A percentile compares a stretch with the other conserved stretches of the same genome.
Evolutionary conservation across 2,797 vertebrate genomes (phyloP).

Genomic region (Phrynocephalus vlangalii): DNA sequence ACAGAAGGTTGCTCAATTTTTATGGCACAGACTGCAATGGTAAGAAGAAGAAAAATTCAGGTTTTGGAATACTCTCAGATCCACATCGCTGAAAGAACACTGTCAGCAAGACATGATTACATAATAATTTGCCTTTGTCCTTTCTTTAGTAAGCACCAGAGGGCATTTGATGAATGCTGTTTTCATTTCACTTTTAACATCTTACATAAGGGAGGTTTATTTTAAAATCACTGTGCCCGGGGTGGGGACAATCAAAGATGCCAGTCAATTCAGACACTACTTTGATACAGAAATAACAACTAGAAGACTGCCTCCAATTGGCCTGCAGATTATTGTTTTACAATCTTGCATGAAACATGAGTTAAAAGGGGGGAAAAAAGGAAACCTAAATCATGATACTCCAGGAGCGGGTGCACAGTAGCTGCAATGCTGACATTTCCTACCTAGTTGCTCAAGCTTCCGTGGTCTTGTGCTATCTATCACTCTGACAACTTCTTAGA

Average conservation of each 20-base stretch:
- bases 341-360: conserved; percentile 53
- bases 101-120: conserved; percentile 24
- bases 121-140: conserved; percentile 24
- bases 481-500: conserved; percentile 45
- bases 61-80: conserved; percentile 30
- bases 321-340: conserved; percentile 55
- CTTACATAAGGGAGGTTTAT: conserved; percentile 35
- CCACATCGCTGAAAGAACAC: conserved; percentile 18
- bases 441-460: conserved; percentile 65
- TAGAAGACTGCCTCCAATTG: conserved; percentile 39
- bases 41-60: conserved; percentile 35
- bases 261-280: conserved; percentile 27
- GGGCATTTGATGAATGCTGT: not conserved
- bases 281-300: conserved; percentile 53
- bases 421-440: conserved; percentile 60
- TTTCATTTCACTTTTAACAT: conserved; percentile 27
- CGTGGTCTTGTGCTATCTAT: conserved; percentile 56
- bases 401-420: conserved; percentile 60
- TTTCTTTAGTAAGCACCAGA: conserved; percentile 19
- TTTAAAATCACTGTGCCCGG: conserved; percentile 30
- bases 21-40: not conserved
- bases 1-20: conserved; percentile 21
- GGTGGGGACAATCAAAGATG: conserved; percentile 28
- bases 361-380: conserved; percentile 51
- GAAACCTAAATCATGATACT: conserved; percentile 40